Conservation (phyloP, 2,888 invertebrate genomes). For the Agrilus mali region DNA sequence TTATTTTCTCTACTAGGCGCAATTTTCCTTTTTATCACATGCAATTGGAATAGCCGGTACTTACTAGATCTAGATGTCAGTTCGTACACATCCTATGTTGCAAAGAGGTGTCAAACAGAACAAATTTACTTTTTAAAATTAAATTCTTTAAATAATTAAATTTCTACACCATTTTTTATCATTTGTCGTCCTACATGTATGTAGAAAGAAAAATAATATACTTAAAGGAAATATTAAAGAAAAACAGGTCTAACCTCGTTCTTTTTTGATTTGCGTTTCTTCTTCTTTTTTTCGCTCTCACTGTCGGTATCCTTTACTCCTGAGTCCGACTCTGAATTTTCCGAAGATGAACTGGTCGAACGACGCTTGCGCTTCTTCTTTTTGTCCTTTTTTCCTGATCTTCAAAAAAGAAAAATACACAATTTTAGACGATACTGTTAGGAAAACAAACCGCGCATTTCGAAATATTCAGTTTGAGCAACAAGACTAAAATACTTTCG, state of each 20-base stretch:
- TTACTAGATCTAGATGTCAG: conserved; percentile 25
- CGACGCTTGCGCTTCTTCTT: conserved; percentile 26
- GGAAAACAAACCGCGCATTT: too few species aligned
- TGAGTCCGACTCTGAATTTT: conserved; percentile 19
- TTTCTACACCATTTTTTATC: conserved; percentile 1
- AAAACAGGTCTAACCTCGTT: conserved; percentile 32
- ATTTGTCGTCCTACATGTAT: conserved; percentile 1
- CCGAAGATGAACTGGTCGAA: conserved; percentile 18
- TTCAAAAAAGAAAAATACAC: conserved; percentile 10
- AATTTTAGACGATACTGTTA: too few species aligned
- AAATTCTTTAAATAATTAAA: conserved; percentile 4
- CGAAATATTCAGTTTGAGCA: too few species aligned
- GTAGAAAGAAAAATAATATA: conserved; percentile 6
- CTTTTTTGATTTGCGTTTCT: conserved; percentile 32
- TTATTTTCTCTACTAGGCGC: too few species aligned
- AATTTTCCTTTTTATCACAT: conserved; percentile 8
- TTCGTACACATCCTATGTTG: conserved; percentile 57
- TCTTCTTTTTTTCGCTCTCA: conserved; percentile 36
- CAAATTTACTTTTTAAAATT: conserved; percentile 44
- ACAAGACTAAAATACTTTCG: too few species aligned
- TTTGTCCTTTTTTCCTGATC: conserved; percentile 33
- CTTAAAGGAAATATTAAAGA: conserved; percentile 2
- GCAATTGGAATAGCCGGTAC: conserved; percentile 29
- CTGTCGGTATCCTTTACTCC: conserved; percentile 26
- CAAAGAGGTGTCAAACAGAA: conserved; percentile 63